Conservation (phyloP, 2,113 vertebrate genomes). For the Megaleporinus macrocephalus region DNA sequence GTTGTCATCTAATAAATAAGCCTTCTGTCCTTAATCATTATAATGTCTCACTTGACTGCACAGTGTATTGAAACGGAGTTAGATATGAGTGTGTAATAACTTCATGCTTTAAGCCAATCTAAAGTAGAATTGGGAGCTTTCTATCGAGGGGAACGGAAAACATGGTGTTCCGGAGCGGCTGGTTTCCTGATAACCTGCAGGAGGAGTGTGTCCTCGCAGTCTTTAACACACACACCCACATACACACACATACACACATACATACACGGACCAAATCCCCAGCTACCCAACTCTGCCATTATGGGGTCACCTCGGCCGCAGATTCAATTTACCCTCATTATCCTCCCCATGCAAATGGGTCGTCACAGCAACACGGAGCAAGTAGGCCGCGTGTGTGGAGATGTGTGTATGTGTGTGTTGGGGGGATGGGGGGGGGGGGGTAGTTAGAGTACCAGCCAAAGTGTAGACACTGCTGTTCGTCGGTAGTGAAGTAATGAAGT, state of each 20-base stretch:
- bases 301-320: constrained; percentile 68
- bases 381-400: constrained; percentile 24
- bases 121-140: not conserved
- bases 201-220: not conserved
- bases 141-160: not conserved
- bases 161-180: not conserved
- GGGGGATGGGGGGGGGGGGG: too few relatives aligned
- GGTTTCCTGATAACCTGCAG: not conserved
- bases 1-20: not conserved
- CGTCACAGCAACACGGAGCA: constrained; percentile 44
- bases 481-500: too few relatives aligned
- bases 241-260: constrained; percentile 10
- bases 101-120: not conserved
- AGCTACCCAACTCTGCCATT: constrained; percentile 59
- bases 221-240: not conserved
- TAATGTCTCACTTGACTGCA: not conserved
- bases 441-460: too few relatives aligned
- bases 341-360: constrained; percentile 66
- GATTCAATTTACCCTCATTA: constrained; percentile 75
- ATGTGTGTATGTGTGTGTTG: constrained; percentile 32
- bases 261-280: constrained; percentile 5
- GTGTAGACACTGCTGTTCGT: too few relatives aligned
- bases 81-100: not conserved
- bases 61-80: not conserved
- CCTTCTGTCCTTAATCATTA: not conserved